A percentile compares a stretch with the other conserved stretches of the same genome.
Conservation (phyloP, 1,140 invertebrate genomes). For the Solen grandis region DNA sequence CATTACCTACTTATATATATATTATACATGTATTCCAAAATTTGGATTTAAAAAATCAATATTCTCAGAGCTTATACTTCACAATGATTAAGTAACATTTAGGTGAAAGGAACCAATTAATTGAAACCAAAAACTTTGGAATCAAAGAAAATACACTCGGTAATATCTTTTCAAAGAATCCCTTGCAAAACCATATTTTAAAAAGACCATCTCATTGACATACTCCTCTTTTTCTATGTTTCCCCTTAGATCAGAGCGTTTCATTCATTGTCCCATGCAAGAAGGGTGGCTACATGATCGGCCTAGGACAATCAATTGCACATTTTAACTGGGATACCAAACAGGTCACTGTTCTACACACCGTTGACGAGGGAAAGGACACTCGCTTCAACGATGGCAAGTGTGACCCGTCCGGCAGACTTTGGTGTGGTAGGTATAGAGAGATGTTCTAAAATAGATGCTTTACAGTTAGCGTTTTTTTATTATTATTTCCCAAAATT, state of each 20-base stretch:
- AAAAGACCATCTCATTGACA: neutral
- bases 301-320: conserved; percentile 53
- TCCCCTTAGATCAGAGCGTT: conserved; percentile 3
- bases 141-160: neutral
- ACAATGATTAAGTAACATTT: too few relatives aligned
- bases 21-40: too few relatives aligned
- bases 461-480: too few relatives aligned
- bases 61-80: too few relatives aligned
- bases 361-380: conserved; percentile 84
- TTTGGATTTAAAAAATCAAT: too few relatives aligned
- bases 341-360: conserved; percentile 71
- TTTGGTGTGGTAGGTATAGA: conserved; percentile 88
- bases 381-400: conserved; percentile 92
- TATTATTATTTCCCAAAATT: too few relatives aligned
- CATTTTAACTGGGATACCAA: conserved; percentile 66
- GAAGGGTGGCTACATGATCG: conserved; percentile 69
- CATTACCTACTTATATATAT: too few relatives aligned
- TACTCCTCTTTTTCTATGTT: neutral
- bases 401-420: too few relatives aligned
- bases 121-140: too few relatives aligned
- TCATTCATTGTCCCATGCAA: conserved; percentile 84
- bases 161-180: neutral
- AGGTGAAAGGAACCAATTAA: too few relatives aligned
- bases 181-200: neutral
- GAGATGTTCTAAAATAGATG: too few relatives aligned